Percentiles rank a stretch among this genome's conserved stretches.
Conservation (phyloP, 2,888 invertebrate species). For the Entomobrya proxima region DNA sequence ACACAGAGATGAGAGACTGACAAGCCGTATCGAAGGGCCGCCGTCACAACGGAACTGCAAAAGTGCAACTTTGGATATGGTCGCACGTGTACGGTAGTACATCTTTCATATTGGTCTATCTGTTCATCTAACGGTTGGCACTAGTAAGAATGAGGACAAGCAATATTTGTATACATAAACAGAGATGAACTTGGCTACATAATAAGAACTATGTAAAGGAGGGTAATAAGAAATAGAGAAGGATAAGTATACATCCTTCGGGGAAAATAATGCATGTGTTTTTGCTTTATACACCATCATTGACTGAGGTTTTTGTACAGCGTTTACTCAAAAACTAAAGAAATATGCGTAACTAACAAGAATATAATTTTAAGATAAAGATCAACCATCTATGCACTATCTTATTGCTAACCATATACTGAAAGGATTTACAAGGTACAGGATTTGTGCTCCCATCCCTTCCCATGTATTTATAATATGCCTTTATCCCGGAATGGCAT, state of each 20-base stretch:
- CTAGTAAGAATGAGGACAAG: constrained; percentile 23
- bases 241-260: background rate
- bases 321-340: background rate
- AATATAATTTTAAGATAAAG: background rate
- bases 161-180: background rate
- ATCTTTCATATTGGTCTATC: too few relatives aligned
- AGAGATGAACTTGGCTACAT: background rate
- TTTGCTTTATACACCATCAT: background rate
- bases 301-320: background rate
- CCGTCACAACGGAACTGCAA: too few relatives aligned
- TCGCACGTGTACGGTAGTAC: constrained; percentile 8
- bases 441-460: background rate
- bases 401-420: background rate
- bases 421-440: too few relatives aligned
- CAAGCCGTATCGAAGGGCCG: background rate
- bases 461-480: background rate
- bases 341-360: background rate
- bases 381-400: background rate
- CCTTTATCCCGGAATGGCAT: background rate
- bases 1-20: background rate
- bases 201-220: too few relatives aligned
- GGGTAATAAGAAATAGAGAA: background rate
- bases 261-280: background rate
- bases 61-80: background rate
- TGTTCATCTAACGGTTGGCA: too few relatives aligned